Conservation (phyloP, 2,797 vertebrate genomes). For the Xenopus petersii region DNA sequence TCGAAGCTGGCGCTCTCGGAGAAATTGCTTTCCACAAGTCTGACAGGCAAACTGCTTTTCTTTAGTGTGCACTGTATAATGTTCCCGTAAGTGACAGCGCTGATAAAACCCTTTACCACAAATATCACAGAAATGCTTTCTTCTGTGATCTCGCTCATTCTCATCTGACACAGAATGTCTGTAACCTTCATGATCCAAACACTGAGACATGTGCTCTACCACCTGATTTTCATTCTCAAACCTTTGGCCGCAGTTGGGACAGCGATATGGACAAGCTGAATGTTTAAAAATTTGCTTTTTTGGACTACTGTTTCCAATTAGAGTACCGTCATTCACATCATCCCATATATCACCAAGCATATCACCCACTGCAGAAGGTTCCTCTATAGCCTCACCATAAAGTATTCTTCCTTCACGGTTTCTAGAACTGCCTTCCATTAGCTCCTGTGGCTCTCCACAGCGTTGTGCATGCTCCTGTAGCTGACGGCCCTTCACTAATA, state of each 20-base stretch:
- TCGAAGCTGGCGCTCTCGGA: slow-evolving; percentile 91
- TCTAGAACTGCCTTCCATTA: slow-evolving; percentile 77
- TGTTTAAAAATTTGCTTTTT: slow-evolving; percentile 74
- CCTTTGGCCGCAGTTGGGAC: slow-evolving; percentile 86
- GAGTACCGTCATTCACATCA: slow-evolving; percentile 61
- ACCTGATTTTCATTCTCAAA: slow-evolving; percentile 87
- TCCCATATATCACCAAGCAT: slow-evolving; percentile 77
- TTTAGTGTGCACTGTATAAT: slow-evolving; percentile 98
- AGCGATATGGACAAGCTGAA: slow-evolving; percentile 78
- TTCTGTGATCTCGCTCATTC: slow-evolving; percentile 85
- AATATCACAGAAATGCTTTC: slow-evolving; percentile 95
- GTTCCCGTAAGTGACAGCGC: slow-evolving; percentile 95
- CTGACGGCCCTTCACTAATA: slow-evolving; percentile 94
- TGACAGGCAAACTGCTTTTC: slow-evolving; percentile 97
- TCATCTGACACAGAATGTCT: slow-evolving; percentile 80
- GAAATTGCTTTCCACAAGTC: slow-evolving; percentile 96
- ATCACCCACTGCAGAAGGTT: slow-evolving; percentile 71
- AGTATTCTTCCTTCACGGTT: slow-evolving; percentile 67
- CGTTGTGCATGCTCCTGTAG: slow-evolving; percentile 92
- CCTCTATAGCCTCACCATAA: slow-evolving; percentile 74
- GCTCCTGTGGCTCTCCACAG: slow-evolving; percentile 86
- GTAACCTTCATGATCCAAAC: slow-evolving; percentile 87
- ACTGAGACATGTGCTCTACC: slow-evolving; percentile 85
- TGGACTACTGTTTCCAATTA: slow-evolving; percentile 36
- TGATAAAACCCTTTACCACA: slow-evolving; percentile 98